phyloP scores from a whole-genome alignment of 2,113 vertebrate species.

The Eptatretus burgeri region DNA sequence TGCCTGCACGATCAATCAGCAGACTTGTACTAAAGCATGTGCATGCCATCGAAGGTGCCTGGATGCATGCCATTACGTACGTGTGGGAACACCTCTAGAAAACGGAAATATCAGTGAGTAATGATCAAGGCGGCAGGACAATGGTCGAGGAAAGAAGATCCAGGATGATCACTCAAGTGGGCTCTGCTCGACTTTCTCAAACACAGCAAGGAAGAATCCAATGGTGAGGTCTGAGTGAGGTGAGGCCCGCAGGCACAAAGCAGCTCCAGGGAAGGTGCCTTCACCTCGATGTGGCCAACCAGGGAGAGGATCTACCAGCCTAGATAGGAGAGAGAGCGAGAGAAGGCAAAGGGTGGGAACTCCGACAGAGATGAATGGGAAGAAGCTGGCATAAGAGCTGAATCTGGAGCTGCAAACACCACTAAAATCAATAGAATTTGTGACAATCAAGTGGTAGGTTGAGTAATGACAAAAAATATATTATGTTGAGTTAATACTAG shows the following conservation, averaged over 20 bases:
- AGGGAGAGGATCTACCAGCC: slow-evolving; percentile 29
- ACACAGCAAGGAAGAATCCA: slow-evolving; percentile 56
- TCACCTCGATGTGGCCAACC: slow-evolving; percentile 47
- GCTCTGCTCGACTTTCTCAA: slow-evolving; percentile 20
- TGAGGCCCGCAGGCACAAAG: slow-evolving; percentile 44
- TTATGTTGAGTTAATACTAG: background rate
- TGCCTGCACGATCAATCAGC: no score
- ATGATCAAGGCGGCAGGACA: no score
- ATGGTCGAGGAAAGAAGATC: no score
- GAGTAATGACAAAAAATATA: background rate
- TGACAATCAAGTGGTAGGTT: background rate
- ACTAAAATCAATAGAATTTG: accelerated
- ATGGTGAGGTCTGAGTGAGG: slow-evolving; percentile 29
- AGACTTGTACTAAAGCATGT: no score
- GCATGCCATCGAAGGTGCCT: no score
- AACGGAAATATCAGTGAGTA: no score
- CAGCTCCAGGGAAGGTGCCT: slow-evolving; percentile 19
- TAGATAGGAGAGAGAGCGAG: slow-evolving; percentile 10
- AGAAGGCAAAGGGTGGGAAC: background rate
- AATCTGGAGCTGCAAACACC: no score
- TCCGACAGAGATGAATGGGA: background rate
- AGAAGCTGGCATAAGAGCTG: accelerated
- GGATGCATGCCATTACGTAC: no score
- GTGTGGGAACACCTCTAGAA: no score
- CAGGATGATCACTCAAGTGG: no score